Conservation (phyloP, 2,888 invertebrate species). For the Merodon equestris region DNA sequence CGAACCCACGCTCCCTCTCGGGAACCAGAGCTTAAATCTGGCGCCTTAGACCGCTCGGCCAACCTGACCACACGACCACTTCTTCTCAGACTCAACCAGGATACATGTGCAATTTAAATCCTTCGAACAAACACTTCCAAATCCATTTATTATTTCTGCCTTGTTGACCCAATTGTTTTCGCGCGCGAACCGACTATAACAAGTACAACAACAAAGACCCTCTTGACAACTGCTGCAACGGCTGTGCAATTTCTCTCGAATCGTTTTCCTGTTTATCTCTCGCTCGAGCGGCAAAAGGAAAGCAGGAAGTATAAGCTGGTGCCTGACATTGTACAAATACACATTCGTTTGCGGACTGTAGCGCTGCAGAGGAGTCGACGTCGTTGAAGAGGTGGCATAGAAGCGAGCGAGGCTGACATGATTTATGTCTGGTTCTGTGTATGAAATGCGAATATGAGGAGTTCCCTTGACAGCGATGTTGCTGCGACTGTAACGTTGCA, state of each 20-base stretch:
- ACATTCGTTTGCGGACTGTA: slow-evolving; percentile 7
- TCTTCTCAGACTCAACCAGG: not conserved
- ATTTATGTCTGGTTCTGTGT: slow-evolving; percentile 43
- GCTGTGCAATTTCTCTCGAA: too few species aligned
- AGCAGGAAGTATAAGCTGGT: slow-evolving; percentile 52
- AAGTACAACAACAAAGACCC: slow-evolving; percentile 10
- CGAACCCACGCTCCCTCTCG: slow-evolving; percentile 90
- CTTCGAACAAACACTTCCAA: not conserved
- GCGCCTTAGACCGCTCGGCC: slow-evolving; percentile 91
- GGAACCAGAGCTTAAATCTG: slow-evolving; percentile 91
- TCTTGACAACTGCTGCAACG: too few species aligned
- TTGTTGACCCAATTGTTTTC: slow-evolving; percentile 39
- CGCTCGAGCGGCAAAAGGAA: slow-evolving; percentile 21
- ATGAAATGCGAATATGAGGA: slow-evolving; percentile 10
- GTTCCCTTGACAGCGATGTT: slow-evolving; percentile 56
- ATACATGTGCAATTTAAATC: slow-evolving; percentile 2
- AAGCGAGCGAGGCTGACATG: slow-evolving; percentile 37
- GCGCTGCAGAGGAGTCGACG: not conserved
- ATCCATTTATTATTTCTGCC: not conserved
- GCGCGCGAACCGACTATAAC: slow-evolving; percentile 2
- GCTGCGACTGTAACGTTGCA: slow-evolving; percentile 10
- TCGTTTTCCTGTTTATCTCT: too few species aligned
- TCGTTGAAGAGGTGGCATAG: not conserved
- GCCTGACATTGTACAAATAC: slow-evolving; percentile 51
- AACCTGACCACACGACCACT: slow-evolving; percentile 81